These are phyloP conservation scores for Coecobrya sp. DNA, from an alignment of 2,888 invertebrate genomes.

Conservation along the genomic window DNA sequence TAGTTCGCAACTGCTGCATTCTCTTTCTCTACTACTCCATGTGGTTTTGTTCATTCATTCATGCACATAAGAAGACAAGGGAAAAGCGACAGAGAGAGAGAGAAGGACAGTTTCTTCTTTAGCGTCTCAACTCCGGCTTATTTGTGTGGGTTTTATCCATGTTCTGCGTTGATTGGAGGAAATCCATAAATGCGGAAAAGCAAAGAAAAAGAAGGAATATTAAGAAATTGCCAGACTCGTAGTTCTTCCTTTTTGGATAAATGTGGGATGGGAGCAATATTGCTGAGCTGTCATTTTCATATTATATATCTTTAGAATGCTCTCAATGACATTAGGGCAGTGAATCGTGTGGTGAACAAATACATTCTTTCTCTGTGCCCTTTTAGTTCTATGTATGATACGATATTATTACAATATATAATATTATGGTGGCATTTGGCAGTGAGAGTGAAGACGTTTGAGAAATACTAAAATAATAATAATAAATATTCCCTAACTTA, in stretches of 20 bases:
- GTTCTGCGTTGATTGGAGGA: conserved; percentile 36
- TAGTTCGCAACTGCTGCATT: neutral
- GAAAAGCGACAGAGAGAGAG: neutral
- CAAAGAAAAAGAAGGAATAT: neutral
- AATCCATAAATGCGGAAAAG: conserved; percentile 19
- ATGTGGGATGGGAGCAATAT: neutral
- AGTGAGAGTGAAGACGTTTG: conserved; percentile 8
- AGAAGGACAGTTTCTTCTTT: neutral
- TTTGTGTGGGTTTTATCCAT: neutral
- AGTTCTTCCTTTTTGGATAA: neutral
- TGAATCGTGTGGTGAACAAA: conserved; percentile 28
- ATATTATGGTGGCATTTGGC: conserved; percentile 35
- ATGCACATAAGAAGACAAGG: neutral
- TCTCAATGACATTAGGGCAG: conserved; percentile 13
- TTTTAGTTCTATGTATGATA: neutral
- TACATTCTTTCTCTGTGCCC: neutral
- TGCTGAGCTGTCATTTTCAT: conserved; percentile 48
- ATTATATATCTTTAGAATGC: neutral
- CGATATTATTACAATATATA: neutral
- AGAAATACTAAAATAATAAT: conserved; percentile 15
- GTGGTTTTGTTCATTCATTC: neutral
- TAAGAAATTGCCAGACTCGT: conserved; percentile 17
- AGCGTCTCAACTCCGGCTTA: neutral
- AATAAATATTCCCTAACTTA: neutral
- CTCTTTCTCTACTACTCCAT: neutral